phyloP scores from a whole-genome alignment of 37 sponge, comb jelly and placozoan genomes.

The Diacarnus erythraeanus region DNA sequence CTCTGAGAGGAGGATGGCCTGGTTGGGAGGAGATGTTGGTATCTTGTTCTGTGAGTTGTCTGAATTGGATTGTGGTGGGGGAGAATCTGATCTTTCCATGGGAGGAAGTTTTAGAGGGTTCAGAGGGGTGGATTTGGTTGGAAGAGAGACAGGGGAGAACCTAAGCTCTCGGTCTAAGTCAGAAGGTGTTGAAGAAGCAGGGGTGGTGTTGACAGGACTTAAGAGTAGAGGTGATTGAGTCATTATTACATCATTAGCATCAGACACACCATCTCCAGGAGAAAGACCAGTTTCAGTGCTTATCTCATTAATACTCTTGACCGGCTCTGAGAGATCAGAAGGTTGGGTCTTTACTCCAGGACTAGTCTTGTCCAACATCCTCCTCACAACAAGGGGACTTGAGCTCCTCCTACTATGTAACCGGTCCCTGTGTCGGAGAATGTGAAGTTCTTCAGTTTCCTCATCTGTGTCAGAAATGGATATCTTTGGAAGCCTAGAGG shows the following conservation, averaged over 20 bases:
- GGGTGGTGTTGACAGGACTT: too few species aligned
- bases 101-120: too few species aligned
- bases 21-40: not conserved
- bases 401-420: not conserved
- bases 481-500: not conserved
- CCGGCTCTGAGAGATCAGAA: not conserved
- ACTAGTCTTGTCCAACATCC: not conserved
- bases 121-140: not conserved
- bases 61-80: not conserved
- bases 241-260: too few species aligned
- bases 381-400: not conserved
- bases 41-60: not conserved
- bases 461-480: not conserved
- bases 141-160: not conserved
- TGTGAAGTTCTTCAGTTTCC: not conserved
- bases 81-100: not conserved
- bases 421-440: not conserved
- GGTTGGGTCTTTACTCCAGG: not conserved
- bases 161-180: not conserved
- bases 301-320: not conserved
- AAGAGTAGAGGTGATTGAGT: too few species aligned
- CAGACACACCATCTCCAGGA: not conserved
- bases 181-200: not conserved
- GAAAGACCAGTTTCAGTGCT: not conserved
- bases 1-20: slow-evolving; percentile 1